Base-by-base conservation (phyloP, 1,140 invertebrate species). In the Pomacea maculata region DNA sequence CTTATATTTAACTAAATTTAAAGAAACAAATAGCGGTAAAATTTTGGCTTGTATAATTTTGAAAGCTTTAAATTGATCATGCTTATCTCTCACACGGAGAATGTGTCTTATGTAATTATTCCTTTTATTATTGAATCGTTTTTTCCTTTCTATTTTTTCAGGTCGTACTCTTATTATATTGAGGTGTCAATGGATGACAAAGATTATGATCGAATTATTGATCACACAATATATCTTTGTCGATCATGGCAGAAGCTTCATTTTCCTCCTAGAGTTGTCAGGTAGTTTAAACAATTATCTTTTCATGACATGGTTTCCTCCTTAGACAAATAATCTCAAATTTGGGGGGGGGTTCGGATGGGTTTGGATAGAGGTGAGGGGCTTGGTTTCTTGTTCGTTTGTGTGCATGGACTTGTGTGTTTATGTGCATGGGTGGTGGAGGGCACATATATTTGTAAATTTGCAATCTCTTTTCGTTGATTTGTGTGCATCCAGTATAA, bases 201-300 rank as follows among this genome's bases (percentile, higher is more conserved):
- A 91, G 96, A 98, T 91, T 99, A 98, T 97, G 94, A 96, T 78
- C 94, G 95, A 80, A 95, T 99, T 57, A 94, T 98, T 70, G 97
- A 99, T 92, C 95, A 99, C 91, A 95, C 95, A 75, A 92, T 94
- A 76, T 98, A 96, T 92, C 95, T 95, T 89, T 99, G 98, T 87
- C 94, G 98, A 77, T 98, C 97, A 25, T 99, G 97, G 96, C 98
- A 99, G 92, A 95, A 95, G 90, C 94, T 99, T 34, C 98, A 97
- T 92, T 99, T 99, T 92, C 93, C 95, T 83, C 93, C 96, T 14
- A 92, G 96, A 79, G 97, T 99, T 78, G 96, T 98, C 21, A 92
- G 88, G 92, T 93, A 85, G 85, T 19, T 76, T 17, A 17, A 64
- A 71, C 63, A 57, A 19, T 76, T 54, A 76, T n/a, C 29, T 76